Conservation (phyloP, 2,888 invertebrate species). For the Yponomeuta cagnagella region DNA sequence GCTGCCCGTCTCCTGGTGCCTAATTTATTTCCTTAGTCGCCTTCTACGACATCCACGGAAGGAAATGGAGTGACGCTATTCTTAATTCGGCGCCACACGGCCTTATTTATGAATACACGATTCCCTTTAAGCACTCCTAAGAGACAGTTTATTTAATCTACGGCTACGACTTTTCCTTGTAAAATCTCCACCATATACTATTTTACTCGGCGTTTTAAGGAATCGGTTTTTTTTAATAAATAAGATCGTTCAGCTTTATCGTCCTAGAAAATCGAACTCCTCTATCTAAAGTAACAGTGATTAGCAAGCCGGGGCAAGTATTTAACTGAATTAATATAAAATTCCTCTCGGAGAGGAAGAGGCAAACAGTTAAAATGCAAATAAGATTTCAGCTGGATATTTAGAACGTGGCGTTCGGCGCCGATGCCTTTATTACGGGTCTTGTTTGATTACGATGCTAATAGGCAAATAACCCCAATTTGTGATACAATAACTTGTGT, state of each 20-base stretch:
- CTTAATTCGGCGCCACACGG: too few species aligned
- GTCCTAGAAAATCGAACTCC: conserved; percentile 9
- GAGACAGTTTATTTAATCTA: too few species aligned
- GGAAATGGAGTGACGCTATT: too few species aligned
- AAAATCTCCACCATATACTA: too few species aligned
- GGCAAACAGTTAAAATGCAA: conserved; percentile 49
- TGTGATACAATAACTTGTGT: not conserved
- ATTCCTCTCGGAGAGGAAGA: conserved; percentile 27
- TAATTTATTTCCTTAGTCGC: too few species aligned
- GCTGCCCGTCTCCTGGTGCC: too few species aligned
- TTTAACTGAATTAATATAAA: conserved; percentile 29
- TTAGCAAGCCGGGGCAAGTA: conserved; percentile 19
- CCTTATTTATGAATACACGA: too few species aligned
- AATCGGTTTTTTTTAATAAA: too few species aligned
- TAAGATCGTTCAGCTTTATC: not conserved
- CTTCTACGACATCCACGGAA: too few species aligned
- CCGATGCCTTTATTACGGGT: conserved; percentile 36
- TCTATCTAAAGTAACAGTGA: conserved; percentile 18
- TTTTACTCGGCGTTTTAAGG: too few species aligned
- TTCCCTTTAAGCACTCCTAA: too few species aligned
- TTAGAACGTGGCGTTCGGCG: conserved; percentile 41
- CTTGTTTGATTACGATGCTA: conserved; percentile 39
- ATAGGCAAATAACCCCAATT: conserved; percentile 23
- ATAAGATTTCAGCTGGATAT: conserved; percentile 55
- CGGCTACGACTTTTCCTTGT: too few species aligned